Evolutionary conservation across 2,888 invertebrate species (phyloP).

Genomic region (Drosophila testacea): DNA sequence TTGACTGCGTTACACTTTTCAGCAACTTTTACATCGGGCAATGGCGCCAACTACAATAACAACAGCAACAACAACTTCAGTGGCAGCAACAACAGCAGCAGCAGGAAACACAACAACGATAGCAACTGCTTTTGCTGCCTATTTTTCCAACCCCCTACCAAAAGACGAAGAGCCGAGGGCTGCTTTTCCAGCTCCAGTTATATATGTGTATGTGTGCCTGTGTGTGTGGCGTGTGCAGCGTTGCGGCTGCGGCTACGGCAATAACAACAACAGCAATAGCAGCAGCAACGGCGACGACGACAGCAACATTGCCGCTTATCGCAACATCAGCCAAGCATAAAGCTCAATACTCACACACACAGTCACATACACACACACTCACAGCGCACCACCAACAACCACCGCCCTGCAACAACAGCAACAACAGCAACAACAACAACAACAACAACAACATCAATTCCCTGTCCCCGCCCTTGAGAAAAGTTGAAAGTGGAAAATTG

Average conservation of each 20-base stretch:
- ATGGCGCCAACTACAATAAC: slow-evolving; percentile 73
- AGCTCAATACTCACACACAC: slow-evolving; percentile 59
- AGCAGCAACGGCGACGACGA: slow-evolving; percentile 28
- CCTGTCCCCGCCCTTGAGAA: slow-evolving; percentile 20
- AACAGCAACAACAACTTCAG: slow-evolving; percentile 35
- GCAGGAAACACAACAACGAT: slow-evolving; percentile 9
- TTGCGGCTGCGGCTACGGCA: slow-evolving; percentile 70
- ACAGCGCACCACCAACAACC: slow-evolving; percentile 38
- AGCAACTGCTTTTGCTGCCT: slow-evolving; percentile 53
- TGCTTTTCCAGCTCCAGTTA: slow-evolving; percentile 40
- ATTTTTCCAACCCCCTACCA: slow-evolving; percentile 61
- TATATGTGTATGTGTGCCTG: slow-evolving; percentile 3
- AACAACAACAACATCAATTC: neutral
- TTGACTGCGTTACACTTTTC: slow-evolving; percentile 75
- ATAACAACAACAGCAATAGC: slow-evolving; percentile 33
- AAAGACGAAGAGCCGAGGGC: slow-evolving; percentile 38
- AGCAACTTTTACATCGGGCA: slow-evolving; percentile 74
- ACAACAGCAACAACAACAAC: slow-evolving; percentile 13
- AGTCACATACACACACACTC: slow-evolving; percentile 23
- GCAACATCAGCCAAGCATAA: slow-evolving; percentile 80
- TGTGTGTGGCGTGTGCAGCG: slow-evolving; percentile 69
- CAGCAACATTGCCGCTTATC: slow-evolving; percentile 72
- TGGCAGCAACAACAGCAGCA: slow-evolving; percentile 28
- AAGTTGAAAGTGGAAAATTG: slow-evolving; percentile 79
- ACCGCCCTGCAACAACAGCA: slow-evolving; percentile 40